Conservation (phyloP, 2,888 invertebrate genomes). For the Epinotia brunnichana region DNA sequence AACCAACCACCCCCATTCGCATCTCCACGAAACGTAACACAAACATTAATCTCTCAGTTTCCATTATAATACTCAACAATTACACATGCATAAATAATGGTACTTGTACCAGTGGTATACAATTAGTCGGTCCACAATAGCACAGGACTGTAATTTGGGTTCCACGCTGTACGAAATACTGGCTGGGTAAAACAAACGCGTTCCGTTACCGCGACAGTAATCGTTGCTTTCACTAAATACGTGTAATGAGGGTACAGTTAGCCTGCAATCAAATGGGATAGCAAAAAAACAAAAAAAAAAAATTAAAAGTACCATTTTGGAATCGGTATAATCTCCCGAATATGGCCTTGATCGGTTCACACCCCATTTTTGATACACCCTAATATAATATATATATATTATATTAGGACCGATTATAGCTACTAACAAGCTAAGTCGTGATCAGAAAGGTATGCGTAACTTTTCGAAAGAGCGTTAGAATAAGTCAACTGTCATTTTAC, state of each 20-base stretch:
- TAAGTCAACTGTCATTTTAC: no score
- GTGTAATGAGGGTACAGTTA: constrained; percentile 16
- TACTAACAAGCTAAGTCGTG: no score
- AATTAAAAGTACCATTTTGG: no score
- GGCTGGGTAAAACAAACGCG: constrained; percentile 18
- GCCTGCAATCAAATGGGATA: neutral
- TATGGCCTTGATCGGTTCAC: no score
- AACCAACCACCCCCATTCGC: neutral
- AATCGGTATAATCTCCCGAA: no score
- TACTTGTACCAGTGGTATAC: constrained; percentile 11
- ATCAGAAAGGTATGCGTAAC: no score
- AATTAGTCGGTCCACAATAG: constrained; percentile 33
- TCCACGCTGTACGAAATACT: constrained; percentile 15
- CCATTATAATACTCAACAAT: constrained; percentile 18
- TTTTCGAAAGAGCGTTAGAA: no score
- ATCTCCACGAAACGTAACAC: neutral
- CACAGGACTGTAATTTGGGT: constrained; percentile 32
- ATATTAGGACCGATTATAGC: no score
- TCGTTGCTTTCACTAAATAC: constrained; percentile 28
- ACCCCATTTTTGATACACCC: no score
- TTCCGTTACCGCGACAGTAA: constrained; percentile 21
- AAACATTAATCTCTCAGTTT: constrained; percentile 4
- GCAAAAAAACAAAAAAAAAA: no score
- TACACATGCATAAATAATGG: constrained; percentile 28
- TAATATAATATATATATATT: no score